Conservation (phyloP, 2,888 invertebrate species). For the Globia sparganii region DNA sequence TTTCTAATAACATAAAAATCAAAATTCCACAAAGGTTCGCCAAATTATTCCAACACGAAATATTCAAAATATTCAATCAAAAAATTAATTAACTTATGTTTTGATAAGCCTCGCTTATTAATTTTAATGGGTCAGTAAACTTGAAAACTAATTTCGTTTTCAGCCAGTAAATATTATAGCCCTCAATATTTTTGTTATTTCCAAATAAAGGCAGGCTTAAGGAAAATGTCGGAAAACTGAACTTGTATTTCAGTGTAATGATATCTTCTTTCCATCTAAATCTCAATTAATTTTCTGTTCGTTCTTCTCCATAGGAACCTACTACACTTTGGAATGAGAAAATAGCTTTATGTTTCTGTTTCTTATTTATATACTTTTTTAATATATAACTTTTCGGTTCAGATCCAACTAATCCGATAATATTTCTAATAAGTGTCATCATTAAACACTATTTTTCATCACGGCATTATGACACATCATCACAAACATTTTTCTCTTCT, state of each 20-base stretch:
- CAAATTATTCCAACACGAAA: conserved; percentile 39
- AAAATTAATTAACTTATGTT: conserved; percentile 66
- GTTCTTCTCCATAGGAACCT: neutral
- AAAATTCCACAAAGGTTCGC: conserved; percentile 26
- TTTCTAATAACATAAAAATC: conserved; percentile 12
- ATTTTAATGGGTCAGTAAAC: conserved; percentile 67
- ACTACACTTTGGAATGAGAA: neutral
- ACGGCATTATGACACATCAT: neutral
- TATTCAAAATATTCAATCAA: conserved; percentile 62
- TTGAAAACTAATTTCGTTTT: conserved; percentile 60
- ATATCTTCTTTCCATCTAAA: neutral
- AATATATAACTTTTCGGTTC: neutral
- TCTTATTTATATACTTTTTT: too few relatives aligned
- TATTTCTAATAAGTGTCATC: neutral
- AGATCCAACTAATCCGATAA: neutral
- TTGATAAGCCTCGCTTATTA: conserved; percentile 63
- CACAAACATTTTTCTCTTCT: too few relatives aligned
- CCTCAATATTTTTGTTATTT: conserved; percentile 49
- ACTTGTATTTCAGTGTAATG: conserved; percentile 1
- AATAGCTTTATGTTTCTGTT: neutral
- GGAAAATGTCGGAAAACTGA: neutral
- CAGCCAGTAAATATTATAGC: conserved; percentile 48
- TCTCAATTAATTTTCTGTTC: neutral
- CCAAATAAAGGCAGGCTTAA: conserved; percentile 18
- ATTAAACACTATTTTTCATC: neutral